phyloP scores from a whole-genome alignment of 1,140 invertebrate genomes.

The Muscidifurax raptorellus region DNA sequence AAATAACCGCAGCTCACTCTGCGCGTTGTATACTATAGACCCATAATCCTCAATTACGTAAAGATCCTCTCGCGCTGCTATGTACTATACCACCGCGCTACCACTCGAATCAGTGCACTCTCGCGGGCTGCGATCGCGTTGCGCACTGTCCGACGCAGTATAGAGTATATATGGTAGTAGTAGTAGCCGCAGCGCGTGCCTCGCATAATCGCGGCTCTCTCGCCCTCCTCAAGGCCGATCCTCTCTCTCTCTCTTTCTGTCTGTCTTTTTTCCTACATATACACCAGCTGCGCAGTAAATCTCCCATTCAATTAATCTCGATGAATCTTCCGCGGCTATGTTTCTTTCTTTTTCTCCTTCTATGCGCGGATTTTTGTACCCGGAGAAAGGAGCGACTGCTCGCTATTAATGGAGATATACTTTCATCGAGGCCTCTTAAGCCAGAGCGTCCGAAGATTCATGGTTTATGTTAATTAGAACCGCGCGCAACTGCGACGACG shows the following conservation, averaged over 20 bases:
- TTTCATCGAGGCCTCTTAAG: constrained; percentile 9
- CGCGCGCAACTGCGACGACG: background rate
- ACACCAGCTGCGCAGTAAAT: constrained; percentile 8
- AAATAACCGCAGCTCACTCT: too few relatives aligned
- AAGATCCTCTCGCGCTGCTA: background rate
- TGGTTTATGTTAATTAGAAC: constrained; percentile 32
- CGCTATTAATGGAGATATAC: constrained; percentile 35
- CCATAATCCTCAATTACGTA: background rate
- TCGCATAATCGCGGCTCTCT: background rate
- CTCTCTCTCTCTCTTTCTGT: background rate
- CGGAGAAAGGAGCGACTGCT: background rate
- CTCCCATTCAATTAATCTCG: constrained; percentile 41
- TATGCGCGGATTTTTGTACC: background rate
- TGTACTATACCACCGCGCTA: background rate
- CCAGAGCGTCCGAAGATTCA: constrained; percentile 4
- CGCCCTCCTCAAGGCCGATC: constrained; percentile 25
- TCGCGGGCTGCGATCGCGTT: background rate
- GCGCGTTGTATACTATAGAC: background rate
- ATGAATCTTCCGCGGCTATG: background rate
- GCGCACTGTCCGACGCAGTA: too few relatives aligned
- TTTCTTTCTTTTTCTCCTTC: background rate
- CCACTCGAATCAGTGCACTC: background rate
- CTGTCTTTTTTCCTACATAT: background rate
- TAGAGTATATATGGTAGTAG: background rate
- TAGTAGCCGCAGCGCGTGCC: background rate